Percentiles rank a stretch among this genome's conserved stretches.
phyloP scores from a whole-genome alignment of 1,140 invertebrate species.

The Euwallacea fornicatus region DNA sequence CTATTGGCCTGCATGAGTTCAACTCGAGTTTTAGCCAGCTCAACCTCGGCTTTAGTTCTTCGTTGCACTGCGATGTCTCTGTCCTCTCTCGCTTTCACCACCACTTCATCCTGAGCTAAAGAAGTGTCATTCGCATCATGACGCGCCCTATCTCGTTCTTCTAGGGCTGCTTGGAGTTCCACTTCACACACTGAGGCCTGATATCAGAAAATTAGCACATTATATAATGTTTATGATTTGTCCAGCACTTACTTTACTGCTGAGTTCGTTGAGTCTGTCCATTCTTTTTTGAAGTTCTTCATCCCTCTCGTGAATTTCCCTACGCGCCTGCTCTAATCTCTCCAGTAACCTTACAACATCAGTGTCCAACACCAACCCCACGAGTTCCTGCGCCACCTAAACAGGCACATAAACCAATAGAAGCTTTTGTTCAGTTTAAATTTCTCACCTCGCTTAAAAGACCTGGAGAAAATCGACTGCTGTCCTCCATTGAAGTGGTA shows the following conservation, averaged over 20 bases:
- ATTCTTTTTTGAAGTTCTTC: conserved; percentile 78
- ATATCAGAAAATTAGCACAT: background rate
- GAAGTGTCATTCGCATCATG: conserved; percentile 69
- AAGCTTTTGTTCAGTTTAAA: background rate
- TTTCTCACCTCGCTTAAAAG: conserved; percentile 50
- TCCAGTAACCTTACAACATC: conserved; percentile 79
- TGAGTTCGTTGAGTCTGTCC: conserved; percentile 77
- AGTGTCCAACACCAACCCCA: conserved; percentile 69
- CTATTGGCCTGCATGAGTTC: conserved; percentile 91
- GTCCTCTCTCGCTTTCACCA: conserved; percentile 78
- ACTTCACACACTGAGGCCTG: conserved; percentile 79
- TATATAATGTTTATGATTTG: background rate
- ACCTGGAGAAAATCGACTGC: conserved; percentile 47
- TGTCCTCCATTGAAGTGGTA: conserved; percentile 55
- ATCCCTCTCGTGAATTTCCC: conserved; percentile 72
- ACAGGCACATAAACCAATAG: background rate
- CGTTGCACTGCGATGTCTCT: conserved; percentile 84
- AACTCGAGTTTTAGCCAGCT: conserved; percentile 83
- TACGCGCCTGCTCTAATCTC: conserved; percentile 73
- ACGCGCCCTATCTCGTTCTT: conserved; percentile 79
- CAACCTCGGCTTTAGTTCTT: conserved; percentile 85
- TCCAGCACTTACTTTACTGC: conserved; percentile 67
- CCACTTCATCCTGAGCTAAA: conserved; percentile 76
- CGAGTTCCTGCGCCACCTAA: conserved; percentile 70
- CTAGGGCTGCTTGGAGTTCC: conserved; percentile 74